Base-by-base conservation (phyloP, 2,797 vertebrate genomes). In the Argyrosomus regius region DNA sequence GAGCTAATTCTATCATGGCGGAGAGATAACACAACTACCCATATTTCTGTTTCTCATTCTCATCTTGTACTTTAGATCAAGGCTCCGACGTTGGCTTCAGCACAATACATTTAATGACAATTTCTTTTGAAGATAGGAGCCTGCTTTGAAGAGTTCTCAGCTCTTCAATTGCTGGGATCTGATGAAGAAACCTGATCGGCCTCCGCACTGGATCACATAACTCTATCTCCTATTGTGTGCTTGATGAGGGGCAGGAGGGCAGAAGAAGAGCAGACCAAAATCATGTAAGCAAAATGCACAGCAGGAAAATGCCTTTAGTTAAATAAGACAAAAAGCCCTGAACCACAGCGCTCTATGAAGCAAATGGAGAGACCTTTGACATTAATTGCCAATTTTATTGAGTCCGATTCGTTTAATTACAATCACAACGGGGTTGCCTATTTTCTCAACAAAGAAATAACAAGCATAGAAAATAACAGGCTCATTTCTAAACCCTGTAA, bases 1-100 rank as follows among this genome's bases (percentile, higher is more conserved):
- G 75, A 92, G 92, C 88, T 89, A 87, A 88, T 92, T 91, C 81
- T 79, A 80, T 91, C 81, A 83, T 26, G 67, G 59, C n/a, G 56
- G 26, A 63, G 76, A 88, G 90, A 92, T 88, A 92, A 84, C 52
- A 88, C 43, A 59, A 78, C 39, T 45, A 73, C 58, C 77, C 77
- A 80, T 79, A 77, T 89, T 80, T 85, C 85, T 79, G 62, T 85
- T 90, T 88, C 89, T 86, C 81, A 81, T 91, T 92, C 86, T 74
- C 73, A 84, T 88, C 78, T 72, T 82, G 72, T 77, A 67, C 80
- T 69, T 81, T 54, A 87, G 82, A 94, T 93, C 87, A 81, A 87
- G 90, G 86, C 85, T 72, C 62, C 77, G 82, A 81, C 26, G 26
- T 59, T 39, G 14, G 81, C 46, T 72, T 76, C 78, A 62, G 67